Evolutionary conservation across 1,140 invertebrate species (phyloP).

Genomic region (Pseudomyrmex cubaensis): DNA sequence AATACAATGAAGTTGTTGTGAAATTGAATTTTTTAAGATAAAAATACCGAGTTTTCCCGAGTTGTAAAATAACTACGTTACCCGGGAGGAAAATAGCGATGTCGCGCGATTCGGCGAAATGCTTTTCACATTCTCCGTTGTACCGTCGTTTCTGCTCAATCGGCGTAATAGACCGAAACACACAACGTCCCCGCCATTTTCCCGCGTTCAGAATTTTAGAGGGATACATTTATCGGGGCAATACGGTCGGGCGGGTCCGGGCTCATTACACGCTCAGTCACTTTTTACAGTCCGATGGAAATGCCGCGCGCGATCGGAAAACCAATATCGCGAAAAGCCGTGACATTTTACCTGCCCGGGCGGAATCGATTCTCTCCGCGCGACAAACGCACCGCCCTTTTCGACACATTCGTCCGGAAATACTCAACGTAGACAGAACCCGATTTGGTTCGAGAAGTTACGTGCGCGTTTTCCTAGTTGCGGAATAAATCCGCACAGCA

Average conservation of each 20-base stretch:
- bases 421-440: slow-evolving; percentile 12
- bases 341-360: slow-evolving; percentile 53
- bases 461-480: too few species aligned
- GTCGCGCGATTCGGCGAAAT: neutral
- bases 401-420: slow-evolving; percentile 49
- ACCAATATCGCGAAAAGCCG: slow-evolving; percentile 57
- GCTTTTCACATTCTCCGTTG: neutral
- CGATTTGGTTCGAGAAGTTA: neutral
- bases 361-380: slow-evolving; percentile 60
- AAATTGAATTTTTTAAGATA: too few species aligned
- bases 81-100: neutral
- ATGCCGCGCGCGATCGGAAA: slow-evolving; percentile 42
- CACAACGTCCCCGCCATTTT: slow-evolving; percentile 27
- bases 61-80: neutral
- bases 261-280: slow-evolving; percentile 55
- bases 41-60: neutral
- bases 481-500: slow-evolving; percentile 9
- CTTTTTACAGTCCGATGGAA: slow-evolving; percentile 58
- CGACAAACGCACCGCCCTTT: slow-evolving; percentile 54
- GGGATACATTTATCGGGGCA: slow-evolving; percentile 57
- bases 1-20: neutral
- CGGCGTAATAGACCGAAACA: slow-evolving; percentile 18
- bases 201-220: slow-evolving; percentile 38
- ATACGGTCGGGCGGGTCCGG: slow-evolving; percentile 42
- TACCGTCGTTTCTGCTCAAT: slow-evolving; percentile 30